Conservation (phyloP, 2,888 invertebrate genomes). For the Metellina segmentata region DNA sequence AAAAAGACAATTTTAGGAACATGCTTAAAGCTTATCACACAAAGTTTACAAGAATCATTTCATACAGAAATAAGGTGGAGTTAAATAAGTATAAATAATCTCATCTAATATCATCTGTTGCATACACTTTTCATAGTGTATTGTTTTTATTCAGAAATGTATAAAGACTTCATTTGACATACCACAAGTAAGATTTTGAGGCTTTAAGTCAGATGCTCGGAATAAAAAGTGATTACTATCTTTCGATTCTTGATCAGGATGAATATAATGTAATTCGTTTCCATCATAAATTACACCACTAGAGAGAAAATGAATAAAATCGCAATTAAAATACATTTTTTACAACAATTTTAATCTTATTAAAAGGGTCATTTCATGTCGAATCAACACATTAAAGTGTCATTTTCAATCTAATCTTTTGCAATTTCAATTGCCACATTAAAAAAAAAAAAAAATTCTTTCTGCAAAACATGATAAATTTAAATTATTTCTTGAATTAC, state of each 20-base stretch:
- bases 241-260: slow-evolving; percentile 80
- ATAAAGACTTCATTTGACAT: slow-evolving; percentile 79
- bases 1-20: no score
- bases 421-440: no score
- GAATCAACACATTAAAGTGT: no score
- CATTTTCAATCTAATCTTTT: no score
- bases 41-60: no score
- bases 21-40: no score
- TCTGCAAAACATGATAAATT: no score
- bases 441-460: no score
- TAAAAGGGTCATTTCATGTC: no score
- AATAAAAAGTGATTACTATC: slow-evolving; percentile 85
- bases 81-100: background rate
- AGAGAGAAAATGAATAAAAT: slow-evolving; percentile 79
- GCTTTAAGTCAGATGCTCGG: slow-evolving; percentile 85
- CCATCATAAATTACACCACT: slow-evolving; percentile 92
- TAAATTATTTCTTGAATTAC: no score
- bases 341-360: no score
- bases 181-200: slow-evolving; percentile 84
- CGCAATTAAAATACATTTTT: background rate
- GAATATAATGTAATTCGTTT: slow-evolving; percentile 87
- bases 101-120: background rate
- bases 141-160: background rate
- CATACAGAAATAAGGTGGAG: background rate
- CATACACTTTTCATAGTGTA: background rate